phyloP scores from a whole-genome alignment of 2,113 vertebrate genomes.

The Gymnobelideus leadbeateri region DNA sequence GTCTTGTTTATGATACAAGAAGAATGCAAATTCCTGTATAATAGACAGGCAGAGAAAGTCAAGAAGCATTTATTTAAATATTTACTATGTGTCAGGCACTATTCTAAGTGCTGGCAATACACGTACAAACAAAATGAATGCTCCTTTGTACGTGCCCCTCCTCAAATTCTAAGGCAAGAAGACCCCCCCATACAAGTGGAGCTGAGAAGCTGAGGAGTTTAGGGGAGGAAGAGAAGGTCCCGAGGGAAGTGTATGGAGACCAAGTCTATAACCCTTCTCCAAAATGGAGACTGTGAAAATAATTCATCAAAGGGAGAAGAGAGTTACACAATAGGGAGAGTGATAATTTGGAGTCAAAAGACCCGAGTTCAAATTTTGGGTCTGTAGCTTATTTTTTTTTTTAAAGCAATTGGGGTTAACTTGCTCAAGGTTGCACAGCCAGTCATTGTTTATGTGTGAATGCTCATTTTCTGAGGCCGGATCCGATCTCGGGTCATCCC shows the following conservation, averaged over 20 bases:
- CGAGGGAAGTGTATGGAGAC: background rate
- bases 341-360: background rate
- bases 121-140: background rate
- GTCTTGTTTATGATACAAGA: too few relatives aligned
- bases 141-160: too few relatives aligned
- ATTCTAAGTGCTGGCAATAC: background rate
- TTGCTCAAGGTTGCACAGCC: too few relatives aligned
- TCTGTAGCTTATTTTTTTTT: too few relatives aligned
- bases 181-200: too few relatives aligned
- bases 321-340: background rate
- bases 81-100: background rate
- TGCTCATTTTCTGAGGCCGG: too few relatives aligned
- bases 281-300: background rate
- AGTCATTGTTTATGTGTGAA: too few relatives aligned
- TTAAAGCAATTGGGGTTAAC: too few relatives aligned
- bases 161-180: too few relatives aligned
- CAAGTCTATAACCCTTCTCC: background rate
- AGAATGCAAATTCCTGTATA: too few relatives aligned
- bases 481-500: too few relatives aligned
- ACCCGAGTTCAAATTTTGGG: background rate
- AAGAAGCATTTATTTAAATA: slow-evolving; percentile 11
- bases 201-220: background rate
- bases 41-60: background rate
- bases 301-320: background rate
- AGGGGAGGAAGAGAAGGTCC: background rate